phyloP scores from a whole-genome alignment of 1,140 invertebrate species.

The Ceratosolen solmsi region DNA sequence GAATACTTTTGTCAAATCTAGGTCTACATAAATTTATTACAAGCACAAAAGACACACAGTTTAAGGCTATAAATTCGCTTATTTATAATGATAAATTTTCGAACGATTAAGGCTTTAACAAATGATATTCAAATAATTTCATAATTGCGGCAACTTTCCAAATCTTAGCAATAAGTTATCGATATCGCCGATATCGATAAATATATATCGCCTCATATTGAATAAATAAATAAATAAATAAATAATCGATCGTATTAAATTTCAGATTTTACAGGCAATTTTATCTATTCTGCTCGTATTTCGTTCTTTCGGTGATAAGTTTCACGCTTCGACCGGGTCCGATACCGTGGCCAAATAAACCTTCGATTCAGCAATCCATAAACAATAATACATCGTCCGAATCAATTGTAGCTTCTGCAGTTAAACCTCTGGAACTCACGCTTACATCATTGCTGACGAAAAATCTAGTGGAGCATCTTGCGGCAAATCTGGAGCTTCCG shows the following conservation, averaged over 20 bases:
- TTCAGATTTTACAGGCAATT: slow-evolving; percentile 93
- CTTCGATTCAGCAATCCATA: neutral
- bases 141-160: too few species aligned
- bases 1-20: slow-evolving; percentile 96
- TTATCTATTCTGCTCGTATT: slow-evolving; percentile 91
- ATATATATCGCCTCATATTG: too few species aligned
- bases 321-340: slow-evolving; percentile 90
- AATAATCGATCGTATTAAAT: slow-evolving; percentile 6
- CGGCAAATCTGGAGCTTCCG: slow-evolving; percentile 51
- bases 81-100: too few species aligned
- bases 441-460: slow-evolving; percentile 54
- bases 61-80: too few species aligned
- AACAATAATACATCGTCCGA: slow-evolving; percentile 23
- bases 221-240: too few species aligned
- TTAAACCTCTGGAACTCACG: slow-evolving; percentile 21
- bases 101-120: too few species aligned
- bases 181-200: too few species aligned
- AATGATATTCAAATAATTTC: too few species aligned
- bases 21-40: slow-evolving; percentile 68
- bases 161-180: too few species aligned
- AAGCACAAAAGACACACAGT: neutral
- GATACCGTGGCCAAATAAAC: slow-evolving; percentile 14
- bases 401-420: neutral
- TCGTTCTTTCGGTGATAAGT: slow-evolving; percentile 88
- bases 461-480: slow-evolving; percentile 57